Evolutionary conservation across 2,797 vertebrate genomes (phyloP).

Genomic region (Mormyrops attenuatus): DNA sequence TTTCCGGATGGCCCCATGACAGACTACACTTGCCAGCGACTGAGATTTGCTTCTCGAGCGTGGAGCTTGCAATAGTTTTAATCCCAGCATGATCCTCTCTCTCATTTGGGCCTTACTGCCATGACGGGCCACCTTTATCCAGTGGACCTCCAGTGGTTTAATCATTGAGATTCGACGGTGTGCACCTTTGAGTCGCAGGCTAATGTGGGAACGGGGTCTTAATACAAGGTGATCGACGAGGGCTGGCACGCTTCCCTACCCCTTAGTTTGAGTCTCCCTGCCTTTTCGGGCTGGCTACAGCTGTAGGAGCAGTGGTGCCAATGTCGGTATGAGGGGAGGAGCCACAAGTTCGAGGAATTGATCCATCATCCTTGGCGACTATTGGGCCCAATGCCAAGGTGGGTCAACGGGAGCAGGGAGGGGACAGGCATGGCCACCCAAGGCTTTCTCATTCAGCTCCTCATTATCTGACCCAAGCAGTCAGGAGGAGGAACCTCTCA

Average conservation of each 20-base stretch:
- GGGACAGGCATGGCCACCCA: neutral
- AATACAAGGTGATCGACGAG: conserved; percentile 28
- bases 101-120: neutral
- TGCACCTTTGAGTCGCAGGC: neutral
- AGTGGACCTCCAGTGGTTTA: conserved; percentile 5
- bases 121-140: neutral
- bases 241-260: neutral
- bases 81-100: neutral
- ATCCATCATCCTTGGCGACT: neutral
- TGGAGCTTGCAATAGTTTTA: neutral
- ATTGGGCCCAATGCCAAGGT: neutral
- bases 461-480: neutral
- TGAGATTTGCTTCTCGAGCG: neutral
- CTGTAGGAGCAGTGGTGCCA: neutral
- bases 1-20: conserved; percentile 13
- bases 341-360: neutral
- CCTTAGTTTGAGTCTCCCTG: neutral
- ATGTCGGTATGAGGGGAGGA: neutral
- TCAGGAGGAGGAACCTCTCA: neutral
- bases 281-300: neutral
- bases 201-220: conserved; percentile 18
- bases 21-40: neutral
- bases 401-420: neutral
- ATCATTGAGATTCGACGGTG: conserved; percentile 26
- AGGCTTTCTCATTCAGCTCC: neutral